phyloP scores from a whole-genome alignment of 1,140 invertebrate genomes.

The Hylaeus volcanicus region DNA sequence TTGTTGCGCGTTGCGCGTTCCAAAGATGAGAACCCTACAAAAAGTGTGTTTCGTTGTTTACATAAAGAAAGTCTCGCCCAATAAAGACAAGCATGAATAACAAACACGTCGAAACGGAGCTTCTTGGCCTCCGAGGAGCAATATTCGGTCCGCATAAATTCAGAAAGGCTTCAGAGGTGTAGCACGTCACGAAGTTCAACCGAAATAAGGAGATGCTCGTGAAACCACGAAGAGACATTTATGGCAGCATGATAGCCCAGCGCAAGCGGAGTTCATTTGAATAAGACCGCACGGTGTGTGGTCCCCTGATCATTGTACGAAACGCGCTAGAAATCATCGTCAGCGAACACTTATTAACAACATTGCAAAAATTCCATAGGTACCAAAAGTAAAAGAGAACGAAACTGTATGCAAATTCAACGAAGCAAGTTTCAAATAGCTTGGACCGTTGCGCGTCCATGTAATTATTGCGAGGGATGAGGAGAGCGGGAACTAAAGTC shows the following conservation, averaged over 20 bases:
- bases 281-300: conserved; percentile 65
- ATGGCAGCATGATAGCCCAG: conserved; percentile 55
- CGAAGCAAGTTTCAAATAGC: conserved; percentile 30
- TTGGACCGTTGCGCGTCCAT: no score
- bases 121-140: background rate
- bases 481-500: no score
- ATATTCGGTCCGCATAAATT: conserved; percentile 39
- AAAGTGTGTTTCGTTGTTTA: background rate
- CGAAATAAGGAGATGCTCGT: conserved; percentile 55
- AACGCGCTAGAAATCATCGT: conserved; percentile 11
- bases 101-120: background rate
- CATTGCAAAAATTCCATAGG: conserved; percentile 20
- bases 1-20: no score
- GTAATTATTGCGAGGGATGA: no score
- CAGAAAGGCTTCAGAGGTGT: conserved; percentile 23
- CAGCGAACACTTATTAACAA: background rate
- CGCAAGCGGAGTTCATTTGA: conserved; percentile 63
- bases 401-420: conserved; percentile 2
- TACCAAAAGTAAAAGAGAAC: background rate
- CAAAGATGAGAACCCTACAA: no score
- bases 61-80: background rate
- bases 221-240: conserved; percentile 60
- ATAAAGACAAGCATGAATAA: background rate
- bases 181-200: conserved; percentile 12
- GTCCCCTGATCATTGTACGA: conserved; percentile 47